phyloP scores from a whole-genome alignment of 2,797 vertebrate species.

The Acanthopagrus latus region DNA sequence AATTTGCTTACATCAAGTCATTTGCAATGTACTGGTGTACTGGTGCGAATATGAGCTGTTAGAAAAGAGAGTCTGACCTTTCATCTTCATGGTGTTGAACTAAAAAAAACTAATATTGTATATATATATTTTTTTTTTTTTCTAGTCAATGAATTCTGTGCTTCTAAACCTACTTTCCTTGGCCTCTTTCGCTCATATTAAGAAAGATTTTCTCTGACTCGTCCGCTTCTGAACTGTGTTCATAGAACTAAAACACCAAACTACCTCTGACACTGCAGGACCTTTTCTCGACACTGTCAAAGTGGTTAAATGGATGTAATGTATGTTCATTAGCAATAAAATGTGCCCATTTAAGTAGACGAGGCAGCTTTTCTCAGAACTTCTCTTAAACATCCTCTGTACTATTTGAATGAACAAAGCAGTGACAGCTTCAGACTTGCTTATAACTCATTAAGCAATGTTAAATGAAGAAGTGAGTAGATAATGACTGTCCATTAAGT shows the following conservation, averaged over 20 bases:
- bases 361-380: background rate
- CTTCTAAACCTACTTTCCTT: background rate
- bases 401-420: background rate
- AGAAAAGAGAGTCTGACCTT: background rate
- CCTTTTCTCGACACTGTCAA: background rate
- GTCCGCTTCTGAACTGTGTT: background rate
- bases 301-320: background rate
- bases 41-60: background rate
- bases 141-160: background rate
- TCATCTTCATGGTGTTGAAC: background rate
- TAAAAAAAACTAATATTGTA: background rate
- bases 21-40: background rate
- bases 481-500: conserved; percentile 1
- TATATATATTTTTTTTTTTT: background rate
- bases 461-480: conserved; percentile 10
- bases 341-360: background rate
- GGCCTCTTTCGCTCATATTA: background rate
- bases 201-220: background rate
- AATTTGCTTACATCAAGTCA: background rate
- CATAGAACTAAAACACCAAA: background rate
- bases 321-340: background rate
- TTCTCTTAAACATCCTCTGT: background rate
- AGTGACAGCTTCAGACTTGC: background rate
- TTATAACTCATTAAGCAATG: conserved; percentile 22
- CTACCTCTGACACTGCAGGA: background rate